These are phyloP conservation scores for Antheraea assamensis DNA, from an alignment of 2,888 invertebrate genomes.

Conservation along the genomic window DNA sequence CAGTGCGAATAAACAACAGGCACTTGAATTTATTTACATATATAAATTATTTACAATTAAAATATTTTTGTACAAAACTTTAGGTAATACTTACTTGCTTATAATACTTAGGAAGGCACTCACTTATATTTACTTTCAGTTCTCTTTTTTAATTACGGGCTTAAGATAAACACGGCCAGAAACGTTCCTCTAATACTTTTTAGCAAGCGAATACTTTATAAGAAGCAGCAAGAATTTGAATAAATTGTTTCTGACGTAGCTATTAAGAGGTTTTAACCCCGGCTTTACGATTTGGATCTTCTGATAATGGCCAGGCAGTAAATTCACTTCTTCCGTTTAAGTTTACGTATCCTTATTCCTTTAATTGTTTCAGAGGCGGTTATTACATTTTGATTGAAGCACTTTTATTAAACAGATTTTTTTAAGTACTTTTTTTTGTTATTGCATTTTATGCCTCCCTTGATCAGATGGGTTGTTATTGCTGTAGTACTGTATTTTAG, in stretches of 20 bases:
- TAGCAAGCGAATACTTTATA: slow-evolving; percentile 40
- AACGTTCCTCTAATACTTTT: slow-evolving; percentile 46
- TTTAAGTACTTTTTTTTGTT: background rate
- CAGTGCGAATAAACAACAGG: too few species aligned
- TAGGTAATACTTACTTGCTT: too few species aligned
- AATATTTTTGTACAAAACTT: too few species aligned
- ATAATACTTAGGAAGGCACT: background rate
- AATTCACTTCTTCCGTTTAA: slow-evolving; percentile 60
- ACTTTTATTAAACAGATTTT: background rate
- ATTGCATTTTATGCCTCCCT: background rate
- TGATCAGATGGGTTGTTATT: background rate
- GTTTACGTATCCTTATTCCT: slow-evolving; percentile 45
- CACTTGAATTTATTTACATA: too few species aligned
- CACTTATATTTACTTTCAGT: background rate
- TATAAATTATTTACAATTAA: too few species aligned
- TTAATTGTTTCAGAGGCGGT: slow-evolving; percentile 45
- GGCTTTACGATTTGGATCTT: slow-evolving; percentile 61
- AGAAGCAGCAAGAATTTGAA: slow-evolving; percentile 53
- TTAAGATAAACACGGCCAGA: slow-evolving; percentile 35
- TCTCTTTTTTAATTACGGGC: slow-evolving; percentile 9
- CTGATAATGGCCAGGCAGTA: slow-evolving; percentile 60
- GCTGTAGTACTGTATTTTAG: too few species aligned
- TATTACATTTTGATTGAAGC: slow-evolving; percentile 13
- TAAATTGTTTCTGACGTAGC: slow-evolving; percentile 61
- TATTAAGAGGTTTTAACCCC: slow-evolving; percentile 60